phyloP scores from a whole-genome alignment of 2,113 vertebrate genomes.

The Rutilus rutilus region DNA sequence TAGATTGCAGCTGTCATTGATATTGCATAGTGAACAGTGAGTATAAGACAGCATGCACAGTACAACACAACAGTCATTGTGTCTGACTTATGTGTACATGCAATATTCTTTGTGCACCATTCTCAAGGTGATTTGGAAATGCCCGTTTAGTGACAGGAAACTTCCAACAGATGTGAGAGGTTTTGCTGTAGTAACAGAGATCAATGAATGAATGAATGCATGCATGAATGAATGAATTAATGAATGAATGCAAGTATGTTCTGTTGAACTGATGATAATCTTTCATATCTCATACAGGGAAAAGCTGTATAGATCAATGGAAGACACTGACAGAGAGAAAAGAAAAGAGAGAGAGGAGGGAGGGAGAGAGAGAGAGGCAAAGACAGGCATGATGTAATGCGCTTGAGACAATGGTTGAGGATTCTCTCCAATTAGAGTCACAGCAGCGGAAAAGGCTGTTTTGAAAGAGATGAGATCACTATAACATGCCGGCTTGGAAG shows the following conservation, averaged over 20 bases:
- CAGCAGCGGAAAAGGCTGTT: slow-evolving; percentile 62
- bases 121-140: slow-evolving; percentile 73
- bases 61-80: slow-evolving; percentile 66
- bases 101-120: slow-evolving; percentile 40
- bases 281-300: neutral
- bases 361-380: slow-evolving; percentile 69
- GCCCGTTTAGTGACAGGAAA: slow-evolving; percentile 54
- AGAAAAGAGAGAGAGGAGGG: slow-evolving; percentile 33
- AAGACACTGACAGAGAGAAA: slow-evolving; percentile 43
- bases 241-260: neutral
- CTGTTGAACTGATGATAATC: slow-evolving; percentile 2
- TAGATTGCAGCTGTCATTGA: slow-evolving; percentile 85
- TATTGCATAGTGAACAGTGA: slow-evolving; percentile 73
- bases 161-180: slow-evolving; percentile 54
- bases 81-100: neutral
- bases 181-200: slow-evolving; percentile 43
- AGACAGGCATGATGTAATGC: slow-evolving; percentile 89
- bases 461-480: slow-evolving; percentile 50
- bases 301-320: slow-evolving; percentile 52
- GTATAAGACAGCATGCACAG: slow-evolving; percentile 62
- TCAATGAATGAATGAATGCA: slow-evolving; percentile 27
- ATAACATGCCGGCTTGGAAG: neutral
- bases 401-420: slow-evolving; percentile 95
- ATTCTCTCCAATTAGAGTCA: slow-evolving; percentile 82
- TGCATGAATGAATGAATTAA: slow-evolving; percentile 35